Evolutionary conservation across 2,888 invertebrate genomes (phyloP).

Genomic region (Pachliopta kotzebuea): DNA sequence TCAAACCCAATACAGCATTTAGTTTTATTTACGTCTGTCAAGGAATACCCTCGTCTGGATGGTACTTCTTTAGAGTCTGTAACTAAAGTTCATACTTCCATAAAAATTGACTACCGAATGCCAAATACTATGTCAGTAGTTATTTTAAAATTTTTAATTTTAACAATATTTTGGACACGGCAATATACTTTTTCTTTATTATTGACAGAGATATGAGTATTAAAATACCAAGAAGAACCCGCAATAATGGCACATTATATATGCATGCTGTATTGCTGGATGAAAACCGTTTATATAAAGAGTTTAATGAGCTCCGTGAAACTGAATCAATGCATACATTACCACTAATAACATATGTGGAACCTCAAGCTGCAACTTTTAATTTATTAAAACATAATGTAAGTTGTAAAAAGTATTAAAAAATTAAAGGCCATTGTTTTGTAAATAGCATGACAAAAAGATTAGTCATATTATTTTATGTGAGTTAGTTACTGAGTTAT

Average conservation of each 20-base stretch:
- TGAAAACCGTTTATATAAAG: conserved; percentile 67
- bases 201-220: conserved; percentile 82
- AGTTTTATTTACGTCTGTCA: conserved; percentile 84
- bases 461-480: no score
- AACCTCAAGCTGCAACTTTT: conserved; percentile 88
- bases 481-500: no score
- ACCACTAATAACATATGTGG: conserved; percentile 85
- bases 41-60: conserved; percentile 76
- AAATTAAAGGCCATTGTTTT: no score
- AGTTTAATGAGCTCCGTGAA: conserved; percentile 80
- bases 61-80: conserved; percentile 67
- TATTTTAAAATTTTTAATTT: conserved; percentile 7
- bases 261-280: conserved; percentile 86
- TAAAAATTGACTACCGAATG: conserved; percentile 84
- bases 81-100: conserved; percentile 80
- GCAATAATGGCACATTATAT: conserved; percentile 91
- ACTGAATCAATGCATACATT: conserved; percentile 83
- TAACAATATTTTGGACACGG: conserved; percentile 3
- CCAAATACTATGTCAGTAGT: conserved; percentile 60
- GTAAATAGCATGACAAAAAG: no score
- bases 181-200: conserved; percentile 33
- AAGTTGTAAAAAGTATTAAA: conserved; percentile 33
- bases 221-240: conserved; percentile 85
- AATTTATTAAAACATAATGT: conserved; percentile 82
- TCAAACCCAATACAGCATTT: conserved; percentile 85